Evolutionary conservation across 2,888 invertebrate genomes (phyloP).

Genomic region (Lasioglossum leucozonium): DNA sequence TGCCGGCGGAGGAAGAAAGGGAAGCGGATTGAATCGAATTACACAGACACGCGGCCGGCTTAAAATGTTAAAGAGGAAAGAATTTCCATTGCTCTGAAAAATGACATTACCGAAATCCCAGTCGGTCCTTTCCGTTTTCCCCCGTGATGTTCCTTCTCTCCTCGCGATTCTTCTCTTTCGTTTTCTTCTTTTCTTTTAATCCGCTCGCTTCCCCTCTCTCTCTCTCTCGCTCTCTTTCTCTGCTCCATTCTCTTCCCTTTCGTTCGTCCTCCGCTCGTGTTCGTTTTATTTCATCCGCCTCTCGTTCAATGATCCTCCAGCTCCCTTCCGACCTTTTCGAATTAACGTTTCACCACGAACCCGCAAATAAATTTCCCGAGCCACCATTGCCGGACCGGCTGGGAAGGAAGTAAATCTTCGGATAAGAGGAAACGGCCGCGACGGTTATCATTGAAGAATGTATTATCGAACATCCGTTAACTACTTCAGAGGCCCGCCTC

Average conservation of each 20-base stretch:
- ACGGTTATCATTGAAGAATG: constrained; percentile 68
- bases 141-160: constrained; percentile 23
- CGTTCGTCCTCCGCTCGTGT: constrained; percentile 3
- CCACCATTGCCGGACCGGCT: constrained; percentile 62
- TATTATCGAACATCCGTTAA: constrained; percentile 55
- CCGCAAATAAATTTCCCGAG: constrained; percentile 71
- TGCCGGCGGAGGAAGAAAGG: constrained; percentile 31
- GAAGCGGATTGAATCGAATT: constrained; percentile 69
- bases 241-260: constrained; percentile 25
- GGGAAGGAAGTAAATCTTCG: constrained; percentile 68
- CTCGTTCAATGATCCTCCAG: constrained; percentile 54
- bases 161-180: constrained; percentile 31
- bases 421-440: constrained; percentile 65
- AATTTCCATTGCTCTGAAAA: constrained; percentile 68
- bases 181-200: constrained; percentile 30
- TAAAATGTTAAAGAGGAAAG: constrained; percentile 62
- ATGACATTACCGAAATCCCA: constrained; percentile 65
- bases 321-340: constrained; percentile 65
- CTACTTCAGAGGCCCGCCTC: constrained; percentile 19
- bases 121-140: constrained; percentile 36
- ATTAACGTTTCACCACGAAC: constrained; percentile 72
- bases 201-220: neutral
- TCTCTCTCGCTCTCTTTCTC: neutral
- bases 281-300: constrained; percentile 49
- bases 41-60: constrained; percentile 63